Conservation (phyloP, 2,888 invertebrate genomes). For the Daptonema setosum region DNA sequence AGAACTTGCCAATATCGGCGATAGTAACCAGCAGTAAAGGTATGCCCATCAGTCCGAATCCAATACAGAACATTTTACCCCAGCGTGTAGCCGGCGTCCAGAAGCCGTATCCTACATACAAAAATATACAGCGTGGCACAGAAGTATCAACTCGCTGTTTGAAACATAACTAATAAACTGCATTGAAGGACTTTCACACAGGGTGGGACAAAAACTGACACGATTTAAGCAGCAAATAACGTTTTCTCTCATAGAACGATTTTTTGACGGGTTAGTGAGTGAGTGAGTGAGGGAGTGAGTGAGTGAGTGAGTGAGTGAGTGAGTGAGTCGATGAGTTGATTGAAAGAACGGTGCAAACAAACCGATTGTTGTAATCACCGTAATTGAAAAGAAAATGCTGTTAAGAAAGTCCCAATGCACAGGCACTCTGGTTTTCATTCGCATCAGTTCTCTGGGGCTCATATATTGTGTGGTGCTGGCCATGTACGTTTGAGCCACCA, state of each 20-base stretch:
- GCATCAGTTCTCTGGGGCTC: no score
- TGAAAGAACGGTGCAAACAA: neutral
- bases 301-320: no score
- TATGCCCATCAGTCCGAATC: conserved; percentile 25
- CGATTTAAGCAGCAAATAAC: neutral
- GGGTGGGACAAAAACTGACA: neutral
- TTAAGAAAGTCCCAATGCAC: conserved; percentile 23
- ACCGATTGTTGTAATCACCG: conserved; percentile 28
- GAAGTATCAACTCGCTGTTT: neutral
- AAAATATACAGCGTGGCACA: neutral
- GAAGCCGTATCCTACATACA: conserved; percentile 20
- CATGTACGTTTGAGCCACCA: no score
- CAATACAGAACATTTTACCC: conserved; percentile 24
- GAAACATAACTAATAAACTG: no score
- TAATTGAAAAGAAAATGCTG: conserved; percentile 26
- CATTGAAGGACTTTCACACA: neutral
- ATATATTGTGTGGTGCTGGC: no score
- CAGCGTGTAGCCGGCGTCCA: conserved; percentile 14
- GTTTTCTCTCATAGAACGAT: no score
- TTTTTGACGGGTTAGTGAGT: no score
- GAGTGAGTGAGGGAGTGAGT: no score
- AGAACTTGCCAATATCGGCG: conserved; percentile 25
- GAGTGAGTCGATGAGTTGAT: no score
- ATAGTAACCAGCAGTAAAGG: conserved; percentile 25
- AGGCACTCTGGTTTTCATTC: conserved; percentile 14